phyloP scores from a whole-genome alignment of 2,888 invertebrate genomes.

The Cheilosia vulpina region DNA sequence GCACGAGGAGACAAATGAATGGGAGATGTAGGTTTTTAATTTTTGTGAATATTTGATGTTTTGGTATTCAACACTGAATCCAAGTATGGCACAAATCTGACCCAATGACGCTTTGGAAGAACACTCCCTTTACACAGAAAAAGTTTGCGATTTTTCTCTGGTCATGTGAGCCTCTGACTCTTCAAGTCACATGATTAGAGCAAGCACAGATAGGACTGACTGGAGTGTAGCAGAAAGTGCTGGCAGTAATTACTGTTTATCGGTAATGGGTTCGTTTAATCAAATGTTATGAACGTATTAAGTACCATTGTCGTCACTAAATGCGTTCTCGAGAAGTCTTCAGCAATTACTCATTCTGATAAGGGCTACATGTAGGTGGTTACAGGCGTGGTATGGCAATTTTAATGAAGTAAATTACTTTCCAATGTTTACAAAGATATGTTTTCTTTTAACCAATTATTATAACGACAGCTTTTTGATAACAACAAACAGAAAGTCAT shows the following conservation, averaged over 20 bases:
- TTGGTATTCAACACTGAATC: not conserved
- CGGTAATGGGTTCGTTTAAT: conserved; percentile 1
- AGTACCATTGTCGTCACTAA: not conserved
- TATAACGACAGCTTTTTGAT: no score
- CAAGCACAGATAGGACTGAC: not conserved
- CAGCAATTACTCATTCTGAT: not conserved
- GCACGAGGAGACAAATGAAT: not conserved
- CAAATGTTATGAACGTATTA: not conserved
- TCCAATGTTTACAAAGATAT: no score
- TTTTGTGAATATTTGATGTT: not conserved
- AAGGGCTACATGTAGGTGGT: no score
- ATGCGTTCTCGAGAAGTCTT: not conserved
- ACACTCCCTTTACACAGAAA: not conserved
- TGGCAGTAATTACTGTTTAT: not conserved
- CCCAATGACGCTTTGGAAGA: not conserved
- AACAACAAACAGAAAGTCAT: no score
- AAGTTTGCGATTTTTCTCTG: not conserved
- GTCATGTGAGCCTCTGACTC: not conserved
- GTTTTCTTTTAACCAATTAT: no score
- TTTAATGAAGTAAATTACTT: no score
- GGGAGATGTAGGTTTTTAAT: not conserved
- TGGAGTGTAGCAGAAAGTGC: not conserved
- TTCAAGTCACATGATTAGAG: not conserved
- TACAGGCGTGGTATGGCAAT: no score
- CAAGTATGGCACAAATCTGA: not conserved